phyloP scores from a whole-genome alignment of 2,797 vertebrate genomes.

The Antrozous pallidus region DNA sequence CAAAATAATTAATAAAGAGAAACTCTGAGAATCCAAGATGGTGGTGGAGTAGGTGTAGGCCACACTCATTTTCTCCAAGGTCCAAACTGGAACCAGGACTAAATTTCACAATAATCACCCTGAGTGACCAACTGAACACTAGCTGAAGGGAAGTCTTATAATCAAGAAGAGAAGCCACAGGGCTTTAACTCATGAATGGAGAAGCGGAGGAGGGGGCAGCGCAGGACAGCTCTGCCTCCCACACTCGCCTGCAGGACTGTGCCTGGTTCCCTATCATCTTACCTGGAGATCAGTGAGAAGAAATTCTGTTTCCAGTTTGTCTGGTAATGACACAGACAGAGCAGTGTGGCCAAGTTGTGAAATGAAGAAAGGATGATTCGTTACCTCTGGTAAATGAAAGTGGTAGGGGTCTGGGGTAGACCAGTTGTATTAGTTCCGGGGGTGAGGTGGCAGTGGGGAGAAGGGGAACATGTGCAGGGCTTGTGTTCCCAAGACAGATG shows the following conservation, averaged over 20 bases:
- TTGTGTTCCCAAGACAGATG: background rate
- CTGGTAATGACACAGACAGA: background rate
- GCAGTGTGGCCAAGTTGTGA: background rate
- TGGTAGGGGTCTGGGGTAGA: background rate
- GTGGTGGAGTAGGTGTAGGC: background rate
- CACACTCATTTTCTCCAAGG: background rate
- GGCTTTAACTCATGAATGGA: too few relatives aligned
- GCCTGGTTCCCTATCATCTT: background rate
- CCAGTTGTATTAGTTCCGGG: background rate
- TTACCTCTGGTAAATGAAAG: background rate
- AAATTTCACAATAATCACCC: background rate
- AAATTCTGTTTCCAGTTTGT: too few relatives aligned
- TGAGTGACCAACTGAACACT: background rate
- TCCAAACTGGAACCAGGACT: background rate
- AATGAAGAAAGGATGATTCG: background rate
- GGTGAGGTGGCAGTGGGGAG: too few relatives aligned
- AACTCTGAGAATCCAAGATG: background rate
- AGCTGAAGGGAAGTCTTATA: background rate
- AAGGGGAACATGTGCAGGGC: background rate
- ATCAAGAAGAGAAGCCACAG: background rate
- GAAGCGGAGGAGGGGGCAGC: too few relatives aligned
- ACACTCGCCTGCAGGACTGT: rapidly evolving
- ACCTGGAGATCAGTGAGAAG: background rate
- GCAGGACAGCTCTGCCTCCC: background rate
- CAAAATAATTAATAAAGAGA: background rate